Percentiles rank a stretch among this genome's conserved stretches.
phyloP scores from a whole-genome alignment of 2,113 vertebrate genomes.

The Jacana jacana region DNA sequence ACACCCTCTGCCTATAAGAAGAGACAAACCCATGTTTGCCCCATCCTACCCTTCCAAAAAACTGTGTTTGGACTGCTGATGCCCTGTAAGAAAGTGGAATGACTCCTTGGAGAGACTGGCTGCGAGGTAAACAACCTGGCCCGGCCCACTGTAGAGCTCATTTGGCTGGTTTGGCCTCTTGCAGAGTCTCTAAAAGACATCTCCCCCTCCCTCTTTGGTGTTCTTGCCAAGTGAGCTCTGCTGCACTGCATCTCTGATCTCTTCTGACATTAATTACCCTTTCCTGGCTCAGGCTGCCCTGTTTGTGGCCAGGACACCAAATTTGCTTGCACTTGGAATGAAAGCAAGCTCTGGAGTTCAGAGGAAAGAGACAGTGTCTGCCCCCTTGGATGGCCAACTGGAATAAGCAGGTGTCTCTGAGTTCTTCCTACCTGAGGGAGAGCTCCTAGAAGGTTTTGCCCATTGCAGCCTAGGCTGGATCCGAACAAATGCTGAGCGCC shows the following conservation, averaged over 20 bases:
- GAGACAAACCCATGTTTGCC: neutral
- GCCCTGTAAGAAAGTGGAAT: neutral
- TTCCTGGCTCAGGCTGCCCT: constrained; percentile 39
- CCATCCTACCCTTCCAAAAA: neutral
- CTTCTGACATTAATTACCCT: constrained; percentile 65
- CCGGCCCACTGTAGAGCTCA: neutral
- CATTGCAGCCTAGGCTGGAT: neutral
- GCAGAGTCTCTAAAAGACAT: constrained; percentile 18
- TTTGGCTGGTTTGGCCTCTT: constrained; percentile 24
- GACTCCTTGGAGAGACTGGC: neutral
- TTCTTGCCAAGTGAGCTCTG: constrained; percentile 47
- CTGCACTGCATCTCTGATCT: constrained; percentile 41
- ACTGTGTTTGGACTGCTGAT: neutral
- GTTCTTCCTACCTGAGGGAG: neutral
- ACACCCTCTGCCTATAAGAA: neutral
- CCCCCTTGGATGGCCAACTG: constrained; percentile 18
- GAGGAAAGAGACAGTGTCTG: constrained; percentile 2
- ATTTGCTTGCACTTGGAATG: neutral
- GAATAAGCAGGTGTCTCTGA: constrained; percentile 50
- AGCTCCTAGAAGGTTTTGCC: neutral
- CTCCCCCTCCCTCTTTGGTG: neutral
- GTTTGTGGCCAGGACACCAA: constrained; percentile 56
- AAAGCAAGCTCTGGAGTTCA: neutral
- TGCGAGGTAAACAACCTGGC: neutral
- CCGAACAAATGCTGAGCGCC: neutral